Conservation (phyloP, 2,888 invertebrate genomes). For the Coenonympha arcania region DNA sequence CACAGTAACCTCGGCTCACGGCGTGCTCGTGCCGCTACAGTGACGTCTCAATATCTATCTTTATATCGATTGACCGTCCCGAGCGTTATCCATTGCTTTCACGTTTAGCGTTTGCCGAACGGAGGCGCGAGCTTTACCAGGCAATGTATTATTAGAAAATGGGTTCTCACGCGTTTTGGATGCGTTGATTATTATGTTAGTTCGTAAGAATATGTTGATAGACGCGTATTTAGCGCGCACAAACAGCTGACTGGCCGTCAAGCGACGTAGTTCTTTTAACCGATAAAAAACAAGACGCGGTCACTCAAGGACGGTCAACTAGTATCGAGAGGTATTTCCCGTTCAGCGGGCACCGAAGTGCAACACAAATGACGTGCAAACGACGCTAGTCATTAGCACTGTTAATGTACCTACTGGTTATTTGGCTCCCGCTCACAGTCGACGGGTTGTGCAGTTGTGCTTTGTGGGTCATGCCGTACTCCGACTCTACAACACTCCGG, state of each 20-base stretch:
- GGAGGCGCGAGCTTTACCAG: constrained; percentile 14
- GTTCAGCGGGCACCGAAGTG: constrained; percentile 50
- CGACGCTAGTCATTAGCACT: constrained; percentile 31
- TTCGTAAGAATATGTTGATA: constrained; percentile 54
- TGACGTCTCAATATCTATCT: constrained; percentile 37
- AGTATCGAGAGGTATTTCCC: constrained; percentile 62
- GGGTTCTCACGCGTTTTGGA: constrained; percentile 6
- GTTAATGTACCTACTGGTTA: no score
- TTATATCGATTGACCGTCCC: constrained; percentile 40
- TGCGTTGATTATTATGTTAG: constrained; percentile 20
- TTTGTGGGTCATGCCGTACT: constrained; percentile 20
- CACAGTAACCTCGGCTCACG: constrained; percentile 73
- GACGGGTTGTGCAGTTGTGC: no score
- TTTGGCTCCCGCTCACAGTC: constrained; percentile 25
- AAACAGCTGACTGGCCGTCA: constrained; percentile 69
- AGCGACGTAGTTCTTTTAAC: constrained; percentile 61
- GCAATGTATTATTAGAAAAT: constrained; percentile 36
- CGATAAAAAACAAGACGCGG: constrained; percentile 69
- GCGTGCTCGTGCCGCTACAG: constrained; percentile 60
- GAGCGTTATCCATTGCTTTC: constrained; percentile 47
- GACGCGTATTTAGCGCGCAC: constrained; percentile 60
- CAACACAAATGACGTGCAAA: constrained; percentile 40
- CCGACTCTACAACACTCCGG: no score
- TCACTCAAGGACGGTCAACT: constrained; percentile 66
- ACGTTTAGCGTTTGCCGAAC: constrained; percentile 8